A percentile compares a stretch with the other conserved stretches of the same genome.
Evolutionary conservation across 2,113 vertebrate species (phyloP).

Genomic region (Plectropomus leopardus): DNA sequence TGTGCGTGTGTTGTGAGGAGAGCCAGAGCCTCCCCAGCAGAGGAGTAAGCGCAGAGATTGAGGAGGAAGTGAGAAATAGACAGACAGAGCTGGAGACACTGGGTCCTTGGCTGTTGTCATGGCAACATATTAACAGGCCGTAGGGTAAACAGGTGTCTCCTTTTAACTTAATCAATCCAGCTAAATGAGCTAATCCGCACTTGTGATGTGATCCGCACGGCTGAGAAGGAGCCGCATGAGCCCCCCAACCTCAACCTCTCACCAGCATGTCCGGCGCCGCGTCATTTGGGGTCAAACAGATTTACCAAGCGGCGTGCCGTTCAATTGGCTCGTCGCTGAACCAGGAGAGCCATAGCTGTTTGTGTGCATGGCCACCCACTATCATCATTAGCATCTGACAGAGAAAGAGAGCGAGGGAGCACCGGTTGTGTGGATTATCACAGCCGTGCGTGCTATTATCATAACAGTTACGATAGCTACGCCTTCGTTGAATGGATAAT

Average conservation of each 20-base stretch:
- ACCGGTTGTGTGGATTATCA: constrained; percentile 74
- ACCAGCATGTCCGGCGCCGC: background rate
- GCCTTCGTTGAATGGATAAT: constrained; percentile 81
- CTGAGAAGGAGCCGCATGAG: background rate
- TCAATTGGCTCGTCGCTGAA: constrained; percentile 54
- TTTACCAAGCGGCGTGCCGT: constrained; percentile 7
- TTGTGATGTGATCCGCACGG: constrained; percentile 47
- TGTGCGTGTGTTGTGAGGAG: constrained; percentile 4
- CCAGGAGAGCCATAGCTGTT: constrained; percentile 44
- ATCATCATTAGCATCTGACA: constrained; percentile 79
- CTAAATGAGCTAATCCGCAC: constrained; percentile 67
- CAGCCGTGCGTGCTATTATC: constrained; percentile 72
- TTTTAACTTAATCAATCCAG: constrained; percentile 68
- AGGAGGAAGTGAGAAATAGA: constrained; percentile 45
- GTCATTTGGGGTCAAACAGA: constrained; percentile 45
- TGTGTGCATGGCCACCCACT: constrained; percentile 76
- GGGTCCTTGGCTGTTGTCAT: constrained; percentile 63
- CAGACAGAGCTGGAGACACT: constrained; percentile 47
- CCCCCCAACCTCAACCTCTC: background rate
- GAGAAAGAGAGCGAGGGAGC: constrained; percentile 52
- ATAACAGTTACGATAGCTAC: constrained; percentile 76
- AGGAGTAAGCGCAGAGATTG: constrained; percentile 30
- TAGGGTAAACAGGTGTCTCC: constrained; percentile 73
- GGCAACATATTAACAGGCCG: constrained; percentile 63
- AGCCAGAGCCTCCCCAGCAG: constrained; percentile 29